Evolutionary conservation across 1,140 invertebrate species (phyloP).

Genomic region (Aradophagus sp.): DNA sequence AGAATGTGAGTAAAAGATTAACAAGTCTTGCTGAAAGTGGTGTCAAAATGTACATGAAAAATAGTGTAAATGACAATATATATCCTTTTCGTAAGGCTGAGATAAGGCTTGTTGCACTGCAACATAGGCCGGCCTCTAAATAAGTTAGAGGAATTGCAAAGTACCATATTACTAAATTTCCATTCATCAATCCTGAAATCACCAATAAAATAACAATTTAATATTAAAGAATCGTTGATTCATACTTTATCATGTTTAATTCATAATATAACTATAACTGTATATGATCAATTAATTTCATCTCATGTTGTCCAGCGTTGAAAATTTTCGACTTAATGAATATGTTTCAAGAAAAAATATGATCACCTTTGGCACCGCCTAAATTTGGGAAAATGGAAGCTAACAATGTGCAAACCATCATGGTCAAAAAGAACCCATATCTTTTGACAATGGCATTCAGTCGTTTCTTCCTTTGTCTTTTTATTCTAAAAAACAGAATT

Average conservation of each 20-base stretch:
- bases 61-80: conserved; percentile 64
- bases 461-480: conserved; percentile 29
- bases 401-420: conserved; percentile 67
- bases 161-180: conserved; percentile 68
- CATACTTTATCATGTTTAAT: too few relatives aligned
- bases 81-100: conserved; percentile 62
- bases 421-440: conserved; percentile 68
- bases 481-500: conserved; percentile 21
- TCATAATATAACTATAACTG: too few relatives aligned
- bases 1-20: conserved; percentile 59
- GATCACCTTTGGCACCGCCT: conserved; percentile 68
- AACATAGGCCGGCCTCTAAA: conserved; percentile 68
- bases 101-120: conserved; percentile 62
- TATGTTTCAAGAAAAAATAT: too few relatives aligned
- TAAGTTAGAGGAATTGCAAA: conserved; percentile 70
- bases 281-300: too few relatives aligned
- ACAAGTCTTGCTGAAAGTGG: conserved; percentile 65
- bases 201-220: too few relatives aligned
- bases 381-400: conserved; percentile 67
- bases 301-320: too few relatives aligned
- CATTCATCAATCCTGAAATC: conserved; percentile 64
- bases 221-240: too few relatives aligned
- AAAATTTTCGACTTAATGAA: too few relatives aligned
- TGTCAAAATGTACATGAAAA: conserved; percentile 68
- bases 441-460: conserved; percentile 49